Evolutionary conservation across 1,140 invertebrate genomes (phyloP), one percentile per base, ranked within the genome.

Genomic region (Leptonema lineaticorne): DNA sequence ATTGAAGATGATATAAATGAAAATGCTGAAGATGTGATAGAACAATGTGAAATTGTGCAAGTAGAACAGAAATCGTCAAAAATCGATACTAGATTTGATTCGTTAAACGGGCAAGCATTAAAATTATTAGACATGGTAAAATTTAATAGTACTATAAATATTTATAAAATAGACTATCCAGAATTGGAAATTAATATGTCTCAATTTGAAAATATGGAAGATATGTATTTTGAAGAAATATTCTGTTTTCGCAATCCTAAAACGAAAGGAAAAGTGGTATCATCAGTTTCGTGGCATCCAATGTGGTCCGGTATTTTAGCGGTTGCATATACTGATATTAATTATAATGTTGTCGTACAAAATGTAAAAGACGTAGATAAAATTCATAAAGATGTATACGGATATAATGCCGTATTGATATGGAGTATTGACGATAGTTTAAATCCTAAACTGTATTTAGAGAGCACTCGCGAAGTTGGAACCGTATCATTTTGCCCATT

Each of bases 391-490:
- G 81, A 83, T 3, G 80, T 81, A 0, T 79, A 83, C 71, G 79
- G 84, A 1, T 77, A 85, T 16, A 88, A 90, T 78, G 82, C 85
- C 8, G 86, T 90, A 7, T 78, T 91, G 46, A 82, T 91, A 50
- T 92, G 90, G 90, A 89, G 88, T 67, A 87, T 90, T 73, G 80
- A 83, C 7, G 89, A 92, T 70, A 85, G 83, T 72, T 76, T 92
- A 1, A 78, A 84, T 63, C 89, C 89, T 45, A 90, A 89, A 82
- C 76, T 92, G 63, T 83, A 88, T 71, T 81, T 92, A 33, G 85
- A 90, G 74, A 83, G 85, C 14, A 84, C 86, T 0, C 80, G 87
- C 33, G 87, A 90, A 80, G 84, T 90, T 0, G 84, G 84, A 8
- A 76, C 78, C 0, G 75, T 91, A 6, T 83, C 85, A 0, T 89